Evolutionary conservation across 2,888 invertebrate genomes (phyloP).

Genomic region (Lissonota sp.): DNA sequence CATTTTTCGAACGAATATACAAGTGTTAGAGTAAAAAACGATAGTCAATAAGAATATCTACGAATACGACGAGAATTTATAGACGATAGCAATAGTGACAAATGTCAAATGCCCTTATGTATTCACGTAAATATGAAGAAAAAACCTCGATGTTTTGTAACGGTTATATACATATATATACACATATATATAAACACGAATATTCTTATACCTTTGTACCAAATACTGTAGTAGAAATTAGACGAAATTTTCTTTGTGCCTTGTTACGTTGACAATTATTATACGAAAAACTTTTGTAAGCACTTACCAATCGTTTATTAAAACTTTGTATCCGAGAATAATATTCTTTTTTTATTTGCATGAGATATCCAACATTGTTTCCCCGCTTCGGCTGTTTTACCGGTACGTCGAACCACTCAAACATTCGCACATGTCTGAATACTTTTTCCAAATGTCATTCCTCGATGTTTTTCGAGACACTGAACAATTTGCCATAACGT

Average conservation of each 20-base stretch:
- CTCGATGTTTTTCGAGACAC: neutral
- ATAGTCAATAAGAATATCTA: constrained; percentile 24
- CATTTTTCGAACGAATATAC: neutral
- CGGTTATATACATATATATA: constrained; percentile 4
- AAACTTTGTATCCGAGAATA: constrained; percentile 23
- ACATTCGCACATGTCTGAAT: neutral
- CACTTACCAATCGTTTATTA: constrained; percentile 56
- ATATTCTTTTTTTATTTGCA: neutral
- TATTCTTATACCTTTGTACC: constrained; percentile 59
- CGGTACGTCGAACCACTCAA: too few species aligned
- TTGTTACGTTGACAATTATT: constrained; percentile 42
- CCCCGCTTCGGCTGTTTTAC: too few species aligned
- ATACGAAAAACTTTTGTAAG: constrained; percentile 43
- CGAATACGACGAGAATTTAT: constrained; percentile 1
- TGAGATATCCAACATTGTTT: neutral
- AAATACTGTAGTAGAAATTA: constrained; percentile 42
- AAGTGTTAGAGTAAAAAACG: constrained; percentile 6
- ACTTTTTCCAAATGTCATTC: neutral
- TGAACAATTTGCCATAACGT: neutral
- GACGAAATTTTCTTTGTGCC: constrained; percentile 40
- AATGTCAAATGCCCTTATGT: neutral
- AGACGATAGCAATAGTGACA: neutral
- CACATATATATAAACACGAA: constrained; percentile 30
- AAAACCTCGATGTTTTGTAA: constrained; percentile 14
- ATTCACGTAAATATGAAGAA: neutral